Evolutionary conservation across 2,797 vertebrate genomes (phyloP).

Genomic region (Eulemur rubriventer): DNA sequence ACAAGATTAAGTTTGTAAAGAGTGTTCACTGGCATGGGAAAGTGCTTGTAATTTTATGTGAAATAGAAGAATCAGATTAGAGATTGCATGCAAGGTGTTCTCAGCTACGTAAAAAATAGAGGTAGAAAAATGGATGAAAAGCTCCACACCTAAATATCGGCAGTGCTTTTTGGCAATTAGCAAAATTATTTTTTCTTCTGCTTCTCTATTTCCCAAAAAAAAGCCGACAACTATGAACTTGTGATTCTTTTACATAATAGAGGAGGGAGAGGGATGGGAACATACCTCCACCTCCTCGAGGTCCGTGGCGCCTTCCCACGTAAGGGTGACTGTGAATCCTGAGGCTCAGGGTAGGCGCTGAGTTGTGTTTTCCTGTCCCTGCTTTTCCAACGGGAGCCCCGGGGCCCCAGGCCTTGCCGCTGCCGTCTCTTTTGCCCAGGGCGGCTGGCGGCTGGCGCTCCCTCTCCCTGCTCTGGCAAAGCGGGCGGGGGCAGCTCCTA

Average conservation of each 20-base stretch:
- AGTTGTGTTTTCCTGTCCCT: not conserved
- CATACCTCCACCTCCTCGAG: too few species aligned
- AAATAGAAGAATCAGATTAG: not conserved
- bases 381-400: not conserved
- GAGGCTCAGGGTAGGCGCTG: too few species aligned
- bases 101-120: not conserved
- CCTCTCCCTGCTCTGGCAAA: not conserved
- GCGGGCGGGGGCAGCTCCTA: too few species aligned
- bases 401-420: not conserved
- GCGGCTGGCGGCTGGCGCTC: not conserved
- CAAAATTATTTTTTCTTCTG: not conserved
- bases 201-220: not conserved
- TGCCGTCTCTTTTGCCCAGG: too few species aligned
- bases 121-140: not conserved
- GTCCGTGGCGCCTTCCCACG: rapidly evolving
- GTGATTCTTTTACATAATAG: not conserved
- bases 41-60: not conserved
- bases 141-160: not conserved
- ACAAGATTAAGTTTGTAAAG: not conserved
- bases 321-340: not conserved
- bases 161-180: not conserved
- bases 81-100: not conserved
- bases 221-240: not conserved
- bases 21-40: not conserved
- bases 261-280: not conserved